These are phyloP conservation scores for Bimastos eiseni DNA, from an alignment of 2,888 invertebrate species.

Conservation along the genomic window DNA sequence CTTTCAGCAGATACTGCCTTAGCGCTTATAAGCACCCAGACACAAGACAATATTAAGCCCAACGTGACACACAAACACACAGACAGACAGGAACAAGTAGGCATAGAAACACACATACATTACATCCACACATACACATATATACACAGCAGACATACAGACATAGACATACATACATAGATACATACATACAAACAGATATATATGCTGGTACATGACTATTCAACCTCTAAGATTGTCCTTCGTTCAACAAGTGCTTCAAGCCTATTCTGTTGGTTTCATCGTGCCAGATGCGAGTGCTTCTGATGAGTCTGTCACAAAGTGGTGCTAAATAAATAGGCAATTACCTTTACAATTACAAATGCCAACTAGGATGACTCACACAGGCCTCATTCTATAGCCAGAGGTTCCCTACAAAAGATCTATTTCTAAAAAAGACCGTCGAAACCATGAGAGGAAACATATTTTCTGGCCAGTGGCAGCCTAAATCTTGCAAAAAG, in stretches of 20 bases:
- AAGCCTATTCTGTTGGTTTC: no score
- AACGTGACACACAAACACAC: background rate
- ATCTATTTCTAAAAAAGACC: background rate
- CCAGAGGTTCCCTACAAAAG: background rate
- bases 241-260: no score
- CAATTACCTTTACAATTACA: no score
- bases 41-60: background rate
- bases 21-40: background rate
- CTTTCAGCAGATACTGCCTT: background rate
- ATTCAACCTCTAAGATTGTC: no score
- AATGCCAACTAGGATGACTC: background rate
- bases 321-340: no score
- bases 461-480: background rate
- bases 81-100: background rate
- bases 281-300: no score
- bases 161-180: no score
- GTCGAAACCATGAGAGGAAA: background rate
- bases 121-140: background rate
- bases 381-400: background rate
- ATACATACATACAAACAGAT: no score
- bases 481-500: background rate
- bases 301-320: no score
- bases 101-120: no score
- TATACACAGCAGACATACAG: no score
- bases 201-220: no score